Conservation (phyloP, 2,797 vertebrate species). For the Protonibea diacanthus region DNA sequence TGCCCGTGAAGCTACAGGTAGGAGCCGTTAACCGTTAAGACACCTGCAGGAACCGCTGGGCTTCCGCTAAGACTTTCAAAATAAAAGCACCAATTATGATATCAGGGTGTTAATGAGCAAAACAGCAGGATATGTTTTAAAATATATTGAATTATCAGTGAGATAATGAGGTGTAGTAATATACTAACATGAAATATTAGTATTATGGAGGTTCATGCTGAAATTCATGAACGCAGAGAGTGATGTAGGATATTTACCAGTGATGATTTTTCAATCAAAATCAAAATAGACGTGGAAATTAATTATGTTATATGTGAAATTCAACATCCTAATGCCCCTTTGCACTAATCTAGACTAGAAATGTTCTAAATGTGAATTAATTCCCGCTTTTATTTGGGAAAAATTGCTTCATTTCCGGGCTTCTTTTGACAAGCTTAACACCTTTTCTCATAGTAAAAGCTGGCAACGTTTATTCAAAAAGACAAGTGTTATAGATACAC, state of each 20-base stretch:
- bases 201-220: neutral
- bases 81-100: neutral
- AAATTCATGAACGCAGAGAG: neutral
- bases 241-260: rapidly evolving
- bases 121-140: rapidly evolving
- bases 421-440: neutral
- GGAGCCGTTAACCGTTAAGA: slow-evolving; percentile 15
- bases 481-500: neutral
- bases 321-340: too few relatives aligned
- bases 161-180: neutral
- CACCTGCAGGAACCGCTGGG: rapidly evolving
- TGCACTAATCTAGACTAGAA: neutral
- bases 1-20: slow-evolving; percentile 71
- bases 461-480: neutral
- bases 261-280: rapidly evolving
- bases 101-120: rapidly evolving
- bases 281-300: too few relatives aligned
- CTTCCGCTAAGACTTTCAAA: slow-evolving; percentile 43
- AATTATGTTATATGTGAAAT: neutral
- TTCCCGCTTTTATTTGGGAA: slow-evolving; percentile 50
- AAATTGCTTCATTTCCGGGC: neutral
- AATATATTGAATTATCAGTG: rapidly evolving
- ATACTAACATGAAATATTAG: neutral
- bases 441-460: neutral
- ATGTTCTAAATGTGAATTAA: neutral